A percentile compares a stretch with the other conserved stretches of the same genome.
phyloP scores from a whole-genome alignment of 2,888 invertebrate species.

The Flexamia atlantica region DNA sequence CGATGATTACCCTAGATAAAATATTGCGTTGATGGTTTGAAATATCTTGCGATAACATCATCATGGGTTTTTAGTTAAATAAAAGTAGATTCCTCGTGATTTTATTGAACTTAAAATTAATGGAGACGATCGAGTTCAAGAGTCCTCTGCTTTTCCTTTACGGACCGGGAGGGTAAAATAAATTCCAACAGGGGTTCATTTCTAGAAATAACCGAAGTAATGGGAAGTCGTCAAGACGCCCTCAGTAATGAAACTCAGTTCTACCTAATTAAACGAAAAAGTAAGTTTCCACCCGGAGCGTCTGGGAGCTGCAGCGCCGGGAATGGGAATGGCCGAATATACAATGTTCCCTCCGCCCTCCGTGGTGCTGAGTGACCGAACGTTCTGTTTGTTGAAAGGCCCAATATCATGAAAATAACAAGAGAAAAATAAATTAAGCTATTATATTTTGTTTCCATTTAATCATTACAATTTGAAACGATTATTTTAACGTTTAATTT shows the following conservation, averaged over 20 bases:
- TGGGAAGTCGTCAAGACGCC: slow-evolving; percentile 28
- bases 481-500: too few relatives aligned
- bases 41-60: too few relatives aligned
- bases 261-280: slow-evolving; percentile 38
- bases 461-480: too few relatives aligned
- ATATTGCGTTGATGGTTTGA: too few relatives aligned
- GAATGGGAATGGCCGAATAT: slow-evolving; percentile 24
- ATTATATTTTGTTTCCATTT: too few relatives aligned
- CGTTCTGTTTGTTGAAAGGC: too few relatives aligned
- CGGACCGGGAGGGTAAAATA: not conserved
- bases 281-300: slow-evolving; percentile 7
- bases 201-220: slow-evolving; percentile 39
- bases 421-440: too few relatives aligned
- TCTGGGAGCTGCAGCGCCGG: not conserved
- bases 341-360: not conserved
- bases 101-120: too few relatives aligned
- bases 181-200: slow-evolving; percentile 40
- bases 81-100: too few relatives aligned
- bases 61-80: too few relatives aligned
- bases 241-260: slow-evolving; percentile 29
- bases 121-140: not conserved
- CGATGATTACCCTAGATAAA: too few relatives aligned
- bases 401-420: too few relatives aligned
- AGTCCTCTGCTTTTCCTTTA: not conserved
- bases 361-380: not conserved